Evolutionary conservation across 1,140 invertebrate genomes (phyloP).

Genomic region (Vanessa tameamea): DNA sequence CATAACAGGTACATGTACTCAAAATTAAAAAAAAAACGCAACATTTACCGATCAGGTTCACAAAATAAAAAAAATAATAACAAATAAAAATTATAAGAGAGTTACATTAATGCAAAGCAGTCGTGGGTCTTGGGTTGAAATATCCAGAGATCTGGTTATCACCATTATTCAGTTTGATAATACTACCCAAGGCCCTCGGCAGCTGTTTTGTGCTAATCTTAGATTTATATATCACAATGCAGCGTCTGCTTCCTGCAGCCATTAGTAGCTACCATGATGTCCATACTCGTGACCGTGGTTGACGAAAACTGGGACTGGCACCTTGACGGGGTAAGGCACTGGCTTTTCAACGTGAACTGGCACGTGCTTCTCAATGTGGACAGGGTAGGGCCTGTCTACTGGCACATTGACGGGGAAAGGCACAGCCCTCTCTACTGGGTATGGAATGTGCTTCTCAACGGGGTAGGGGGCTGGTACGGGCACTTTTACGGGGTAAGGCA

Average conservation of each 20-base stretch:
- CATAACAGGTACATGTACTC: slow-evolving; percentile 79
- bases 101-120: slow-evolving; percentile 63
- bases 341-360: slow-evolving; percentile 82
- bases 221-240: slow-evolving; percentile 78
- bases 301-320: slow-evolving; percentile 81
- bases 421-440: slow-evolving; percentile 84
- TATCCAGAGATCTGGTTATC: slow-evolving; percentile 53
- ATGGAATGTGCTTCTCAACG: slow-evolving; percentile 86
- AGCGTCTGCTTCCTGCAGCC: slow-evolving; percentile 74
- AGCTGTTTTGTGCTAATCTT: slow-evolving; percentile 69
- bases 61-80: slow-evolving; percentile 59
- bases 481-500: slow-evolving; percentile 82
- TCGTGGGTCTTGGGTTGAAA: slow-evolving; percentile 48
- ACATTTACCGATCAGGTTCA: slow-evolving; percentile 61
- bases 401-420: slow-evolving; percentile 83
- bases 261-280: slow-evolving; percentile 77
- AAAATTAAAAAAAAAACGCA: slow-evolving; percentile 51
- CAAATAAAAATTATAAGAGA: slow-evolving; percentile 60
- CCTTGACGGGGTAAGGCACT: slow-evolving; percentile 83
- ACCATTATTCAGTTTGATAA: slow-evolving; percentile 57
- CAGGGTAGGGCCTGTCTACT: slow-evolving; percentile 82
- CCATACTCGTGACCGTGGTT: slow-evolving; percentile 75
- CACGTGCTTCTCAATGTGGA: slow-evolving; percentile 82
- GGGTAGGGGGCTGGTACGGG: slow-evolving; percentile 81
- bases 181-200: slow-evolving; percentile 50